These are phyloP conservation scores for Eueremaeus valkanovi DNA, from an alignment of 2,888 invertebrate species.

Conservation along the genomic window DNA sequence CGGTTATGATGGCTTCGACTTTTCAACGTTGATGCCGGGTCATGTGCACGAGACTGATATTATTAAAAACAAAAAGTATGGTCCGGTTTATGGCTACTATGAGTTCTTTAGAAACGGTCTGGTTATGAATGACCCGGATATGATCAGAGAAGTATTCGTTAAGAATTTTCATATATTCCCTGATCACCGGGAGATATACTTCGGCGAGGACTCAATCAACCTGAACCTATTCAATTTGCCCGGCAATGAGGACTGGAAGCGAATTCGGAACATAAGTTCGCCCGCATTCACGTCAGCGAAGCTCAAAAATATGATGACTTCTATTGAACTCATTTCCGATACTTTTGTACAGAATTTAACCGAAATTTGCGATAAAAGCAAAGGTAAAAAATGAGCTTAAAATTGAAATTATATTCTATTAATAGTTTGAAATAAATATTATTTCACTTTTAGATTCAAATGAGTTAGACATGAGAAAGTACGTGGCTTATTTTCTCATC, in stretches of 20 bases:
- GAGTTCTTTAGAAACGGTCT: background rate
- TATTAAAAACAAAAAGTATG: constrained; percentile 38
- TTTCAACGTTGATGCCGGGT: no score
- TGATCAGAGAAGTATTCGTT: constrained; percentile 20
- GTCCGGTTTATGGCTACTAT: constrained; percentile 20
- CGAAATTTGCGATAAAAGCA: background rate
- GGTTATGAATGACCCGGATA: constrained; percentile 29
- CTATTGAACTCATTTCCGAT: constrained; percentile 18
- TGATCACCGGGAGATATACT: background rate
- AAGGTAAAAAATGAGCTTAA: background rate
- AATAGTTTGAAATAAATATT: background rate
- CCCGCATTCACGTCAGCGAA: constrained; percentile 37
- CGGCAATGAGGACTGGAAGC: constrained; percentile 33
- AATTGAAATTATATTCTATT: no score
- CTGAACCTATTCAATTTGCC: constrained; percentile 19
- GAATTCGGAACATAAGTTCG: constrained; percentile 27
- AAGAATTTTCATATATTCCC: constrained; percentile 37
- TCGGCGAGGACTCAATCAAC: background rate
- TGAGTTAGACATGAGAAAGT: no score
- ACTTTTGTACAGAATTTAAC: constrained; percentile 13
- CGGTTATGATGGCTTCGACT: no score
- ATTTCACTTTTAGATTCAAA: no score
- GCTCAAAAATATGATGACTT: constrained; percentile 23
- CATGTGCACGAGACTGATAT: no score
- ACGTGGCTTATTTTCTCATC: no score